phyloP scores from a whole-genome alignment of 1,140 invertebrate genomes.

The Tetragnatha versicolor region DNA sequence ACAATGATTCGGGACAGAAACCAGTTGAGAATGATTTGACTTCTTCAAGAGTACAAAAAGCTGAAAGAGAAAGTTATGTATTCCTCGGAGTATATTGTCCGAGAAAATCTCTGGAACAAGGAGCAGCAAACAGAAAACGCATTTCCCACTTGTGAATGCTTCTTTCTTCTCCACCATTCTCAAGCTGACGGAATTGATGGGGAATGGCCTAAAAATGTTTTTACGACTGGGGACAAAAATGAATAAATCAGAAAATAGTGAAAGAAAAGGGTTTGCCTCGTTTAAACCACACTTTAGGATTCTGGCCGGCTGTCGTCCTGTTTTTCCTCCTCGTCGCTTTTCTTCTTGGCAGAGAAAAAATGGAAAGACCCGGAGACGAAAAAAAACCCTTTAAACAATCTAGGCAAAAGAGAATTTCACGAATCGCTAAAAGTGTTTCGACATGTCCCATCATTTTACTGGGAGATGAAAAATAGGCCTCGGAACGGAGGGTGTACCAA shows the following conservation, averaged over 20 bases:
- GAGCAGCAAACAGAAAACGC: slow-evolving; percentile 16
- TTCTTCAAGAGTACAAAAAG: slow-evolving; percentile 6
- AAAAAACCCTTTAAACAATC: slow-evolving; percentile 16
- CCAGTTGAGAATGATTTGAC: slow-evolving; percentile 24
- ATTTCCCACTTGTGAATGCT: slow-evolving; percentile 3
- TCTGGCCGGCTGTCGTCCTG: neutral
- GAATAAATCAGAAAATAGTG: slow-evolving; percentile 21
- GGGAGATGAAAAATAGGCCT: neutral
- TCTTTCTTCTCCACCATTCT: slow-evolving; percentile 8
- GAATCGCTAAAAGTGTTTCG: slow-evolving; percentile 11
- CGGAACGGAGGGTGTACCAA: too few species aligned
- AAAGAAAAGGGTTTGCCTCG: slow-evolving; percentile 13
- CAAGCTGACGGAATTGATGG: slow-evolving; percentile 21
- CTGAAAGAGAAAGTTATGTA: neutral
- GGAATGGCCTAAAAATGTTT: slow-evolving; percentile 20
- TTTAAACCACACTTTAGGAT: slow-evolving; percentile 26
- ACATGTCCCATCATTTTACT: slow-evolving; percentile 18
- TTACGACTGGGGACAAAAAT: slow-evolving; percentile 25
- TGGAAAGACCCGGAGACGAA: neutral
- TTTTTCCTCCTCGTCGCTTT: neutral
- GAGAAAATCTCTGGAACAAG: neutral
- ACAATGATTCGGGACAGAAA: too few species aligned
- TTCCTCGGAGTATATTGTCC: slow-evolving; percentile 9
- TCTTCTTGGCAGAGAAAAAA: neutral
- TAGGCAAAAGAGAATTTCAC: neutral